Base-by-base conservation (phyloP, 2,797 vertebrate genomes). In the Myiotriccus ornatus region DNA sequence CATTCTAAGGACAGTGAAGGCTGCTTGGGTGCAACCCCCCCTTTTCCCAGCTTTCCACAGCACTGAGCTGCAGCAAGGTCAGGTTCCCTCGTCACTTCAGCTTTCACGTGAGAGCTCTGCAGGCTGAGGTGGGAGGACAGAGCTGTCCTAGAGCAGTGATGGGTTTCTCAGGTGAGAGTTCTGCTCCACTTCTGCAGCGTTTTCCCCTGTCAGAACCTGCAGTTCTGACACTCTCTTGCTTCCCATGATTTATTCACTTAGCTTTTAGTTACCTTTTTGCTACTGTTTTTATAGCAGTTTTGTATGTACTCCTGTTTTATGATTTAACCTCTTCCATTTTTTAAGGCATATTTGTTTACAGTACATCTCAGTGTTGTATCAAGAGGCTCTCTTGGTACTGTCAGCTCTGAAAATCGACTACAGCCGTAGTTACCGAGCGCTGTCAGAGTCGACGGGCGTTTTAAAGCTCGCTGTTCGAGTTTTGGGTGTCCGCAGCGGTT, bases 301-400 rank as follows among this genome's bases (percentile, higher is more conserved):
- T 78, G 27, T 94, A 43, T 59, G 49, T 87, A 77, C 53, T 73
- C 22, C 7, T 65, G 65, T 94, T 90, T 94, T 95, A 83, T 84
- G 14, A 21, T 83, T 93, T 41, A 55, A 84, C 70, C 81, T 93
- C 76, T 74, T 89, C 94, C 63, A 70, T 44, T 85, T 91, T 53
- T 87, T 53, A 43, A 52, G 8, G 64, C 84, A 0, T 82, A 16
- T 62, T 85, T 93, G 55, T 96, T 94, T 90, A 91, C 94, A 90
- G 35, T 44, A 67, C 91, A 93, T 92, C 88, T 95, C 83, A 81
- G 71, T 89, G 78, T 84, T 95, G 71, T 77, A 79, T 46, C 87
- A 60, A 82, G 83, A 88, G 50, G 47, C 28, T 77, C 28, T 90
- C 87, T 76, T 88, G 90, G 84, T 74, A 35, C 63, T 32, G 50